These are phyloP conservation scores for Nycticorax nycticorax DNA, from an alignment of 2,113 vertebrate species.

Conservation along the genomic window DNA sequence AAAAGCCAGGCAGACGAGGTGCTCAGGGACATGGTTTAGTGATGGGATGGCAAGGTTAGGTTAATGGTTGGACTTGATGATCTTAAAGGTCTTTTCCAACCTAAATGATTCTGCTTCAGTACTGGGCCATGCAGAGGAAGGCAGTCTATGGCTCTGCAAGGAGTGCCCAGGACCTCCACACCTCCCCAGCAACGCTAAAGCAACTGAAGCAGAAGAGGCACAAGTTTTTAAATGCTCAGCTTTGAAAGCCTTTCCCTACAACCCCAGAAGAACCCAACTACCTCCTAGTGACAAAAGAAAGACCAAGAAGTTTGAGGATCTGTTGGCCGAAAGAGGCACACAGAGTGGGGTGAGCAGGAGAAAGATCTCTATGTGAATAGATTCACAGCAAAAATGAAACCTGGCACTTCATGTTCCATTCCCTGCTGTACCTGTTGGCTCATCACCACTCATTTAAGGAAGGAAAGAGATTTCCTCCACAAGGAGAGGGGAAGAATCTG, in stretches of 20 bases:
- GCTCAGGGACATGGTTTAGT: neutral
- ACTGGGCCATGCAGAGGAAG: neutral
- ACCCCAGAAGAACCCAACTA: neutral
- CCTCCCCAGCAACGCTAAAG: conserved; percentile 2
- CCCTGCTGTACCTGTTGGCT: neutral
- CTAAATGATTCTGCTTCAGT: neutral
- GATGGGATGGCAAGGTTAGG: neutral
- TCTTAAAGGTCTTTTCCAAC: neutral
- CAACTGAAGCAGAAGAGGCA: neutral
- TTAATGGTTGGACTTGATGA: fast-evolving
- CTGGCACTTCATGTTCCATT: neutral
- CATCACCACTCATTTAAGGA: neutral
- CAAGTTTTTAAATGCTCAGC: neutral
- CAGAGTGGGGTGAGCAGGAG: neutral
- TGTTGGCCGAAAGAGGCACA: neutral
- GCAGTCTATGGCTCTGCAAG: neutral
- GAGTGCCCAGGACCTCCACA: neutral
- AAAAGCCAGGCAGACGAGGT: fast-evolving
- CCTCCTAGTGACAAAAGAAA: neutral
- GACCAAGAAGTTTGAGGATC: neutral
- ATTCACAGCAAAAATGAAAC: neutral
- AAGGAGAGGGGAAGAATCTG: neutral
- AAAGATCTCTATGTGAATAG: neutral
- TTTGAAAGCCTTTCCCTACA: neutral
- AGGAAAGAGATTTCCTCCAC: neutral